Evolutionary conservation across 2,888 invertebrate genomes (phyloP), one percentile per base, ranked within the genome.

Genomic region (Xanthia togata): DNA sequence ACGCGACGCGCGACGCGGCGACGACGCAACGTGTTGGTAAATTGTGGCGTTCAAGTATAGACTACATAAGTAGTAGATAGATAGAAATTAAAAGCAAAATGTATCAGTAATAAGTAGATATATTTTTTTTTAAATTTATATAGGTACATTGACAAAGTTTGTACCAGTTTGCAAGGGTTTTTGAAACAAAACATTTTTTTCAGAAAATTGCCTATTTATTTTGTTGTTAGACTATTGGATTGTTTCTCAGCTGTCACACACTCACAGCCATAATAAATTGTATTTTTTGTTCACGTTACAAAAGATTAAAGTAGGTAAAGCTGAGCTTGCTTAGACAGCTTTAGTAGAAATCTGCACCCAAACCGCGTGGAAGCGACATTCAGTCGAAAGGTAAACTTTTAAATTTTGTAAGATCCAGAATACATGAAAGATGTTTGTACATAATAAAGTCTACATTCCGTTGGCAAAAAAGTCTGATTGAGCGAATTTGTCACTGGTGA

Each of bases 401-500:
- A n/a, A 9, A 67, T 14, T 4, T 44, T 17, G 2, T 31, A 47
- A 31, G 11, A 31, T 65, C 2, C 47, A 31, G 26, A 31, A 65
- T 20, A 47, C 4, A 47, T 31, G 31, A 68, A n/a, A 23, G 3
- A 11, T 35, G 3, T 53, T 53, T 17, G 35, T n/a, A 35, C 11
- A 6, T 35, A 35, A 31, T 35, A 50, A 11, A 35, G 35, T 35
- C 14, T 50, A 11, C 12, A 38, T 57, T 70, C 17, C 12, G 38
- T 17, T 9, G 8, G 12, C 14, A 57, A 31, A 57, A 6, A 31
- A 8, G 38, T 55, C 8, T 55, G 35, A 57, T 41, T 47, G 35
- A 55, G 41, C 47, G 31, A 23, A 41, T 70, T 78, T 41, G 35
- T 35, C 41, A 59, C 64, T 6, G 26, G 35, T 70, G 47, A 41